These are phyloP conservation scores for Alcis repandata DNA, from an alignment of 2,888 invertebrate species.

Conservation along the genomic window DNA sequence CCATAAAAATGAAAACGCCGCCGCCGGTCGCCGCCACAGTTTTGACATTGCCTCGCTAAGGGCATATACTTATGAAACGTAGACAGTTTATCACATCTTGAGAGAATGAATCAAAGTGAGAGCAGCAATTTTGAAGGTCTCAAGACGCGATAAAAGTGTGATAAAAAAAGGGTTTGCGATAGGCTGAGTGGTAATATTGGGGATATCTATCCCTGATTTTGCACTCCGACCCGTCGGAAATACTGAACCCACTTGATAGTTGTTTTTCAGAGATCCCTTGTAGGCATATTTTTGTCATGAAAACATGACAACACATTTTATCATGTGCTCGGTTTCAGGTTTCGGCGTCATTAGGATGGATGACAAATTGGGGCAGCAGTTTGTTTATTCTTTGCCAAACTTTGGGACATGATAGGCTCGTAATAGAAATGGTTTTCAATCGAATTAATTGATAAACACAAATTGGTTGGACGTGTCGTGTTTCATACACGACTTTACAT, in stretches of 20 bases:
- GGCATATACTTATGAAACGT: constrained; percentile 1
- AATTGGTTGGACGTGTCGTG: too few relatives aligned
- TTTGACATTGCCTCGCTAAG: not conserved
- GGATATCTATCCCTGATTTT: constrained; percentile 33
- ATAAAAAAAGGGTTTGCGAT: constrained; percentile 43
- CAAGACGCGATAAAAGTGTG: constrained; percentile 41
- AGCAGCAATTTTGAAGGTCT: constrained; percentile 41
- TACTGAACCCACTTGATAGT: not conserved
- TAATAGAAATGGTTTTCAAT: too few relatives aligned
- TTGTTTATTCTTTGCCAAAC: too few relatives aligned
- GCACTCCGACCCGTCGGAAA: constrained; percentile 24
- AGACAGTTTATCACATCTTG: constrained; percentile 24
- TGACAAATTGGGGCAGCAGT: too few relatives aligned
- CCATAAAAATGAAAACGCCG: too few relatives aligned
- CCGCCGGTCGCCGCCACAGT: too few relatives aligned
- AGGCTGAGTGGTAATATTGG: constrained; percentile 33
- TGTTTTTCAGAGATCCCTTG: not conserved
- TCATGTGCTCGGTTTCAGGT: too few relatives aligned
- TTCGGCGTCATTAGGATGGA: too few relatives aligned
- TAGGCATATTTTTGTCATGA: not conserved
- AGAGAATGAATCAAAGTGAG: constrained; percentile 34
- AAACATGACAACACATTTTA: too few relatives aligned
- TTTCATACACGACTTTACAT: too few relatives aligned
- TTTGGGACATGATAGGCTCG: too few relatives aligned
- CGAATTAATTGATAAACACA: too few relatives aligned